A percentile compares a stretch with the other conserved stretches of the same genome.
phyloP scores from a whole-genome alignment of 2,888 invertebrate genomes.

The Homarus gammarus region DNA sequence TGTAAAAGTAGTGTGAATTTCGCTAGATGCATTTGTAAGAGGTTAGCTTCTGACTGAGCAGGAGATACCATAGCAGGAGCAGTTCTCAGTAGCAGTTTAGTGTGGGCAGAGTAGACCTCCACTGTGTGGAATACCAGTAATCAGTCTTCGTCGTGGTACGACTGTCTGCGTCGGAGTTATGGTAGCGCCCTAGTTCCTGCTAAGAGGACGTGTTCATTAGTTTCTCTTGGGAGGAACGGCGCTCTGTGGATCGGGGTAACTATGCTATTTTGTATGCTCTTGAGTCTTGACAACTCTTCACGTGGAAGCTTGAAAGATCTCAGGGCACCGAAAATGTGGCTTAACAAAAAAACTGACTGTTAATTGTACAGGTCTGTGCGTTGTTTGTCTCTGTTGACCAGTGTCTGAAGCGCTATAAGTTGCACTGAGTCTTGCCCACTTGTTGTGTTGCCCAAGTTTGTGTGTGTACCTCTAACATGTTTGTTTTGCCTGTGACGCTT shows the following conservation, averaged over 20 bases:
- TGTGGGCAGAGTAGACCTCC: conserved; percentile 57
- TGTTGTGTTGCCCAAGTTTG: conserved; percentile 60
- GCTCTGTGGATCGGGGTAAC: conserved; percentile 72
- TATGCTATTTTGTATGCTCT: conserved; percentile 72
- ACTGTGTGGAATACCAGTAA: conserved; percentile 67
- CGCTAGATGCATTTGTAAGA: conserved; percentile 67
- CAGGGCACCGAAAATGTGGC: conserved; percentile 73
- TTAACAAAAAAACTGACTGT: conserved; percentile 66
- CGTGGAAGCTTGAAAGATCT: conserved; percentile 74
- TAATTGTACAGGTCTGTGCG: conserved; percentile 69
- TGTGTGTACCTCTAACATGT: conserved; percentile 53
- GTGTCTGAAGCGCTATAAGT: conserved; percentile 57
- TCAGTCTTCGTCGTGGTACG: conserved; percentile 33
- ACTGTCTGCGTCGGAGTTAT: conserved; percentile 21
- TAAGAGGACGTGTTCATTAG: conserved; percentile 39
- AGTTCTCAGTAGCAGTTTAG: conserved; percentile 68
- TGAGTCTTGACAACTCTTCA: conserved; percentile 73
- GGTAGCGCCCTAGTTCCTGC: conserved; percentile 53
- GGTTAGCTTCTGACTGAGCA: conserved; percentile 64
- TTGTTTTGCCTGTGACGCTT: conserved; percentile 60
- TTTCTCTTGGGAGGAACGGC: conserved; percentile 64
- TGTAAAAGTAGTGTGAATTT: conserved; percentile 58
- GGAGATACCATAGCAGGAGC: conserved; percentile 53
- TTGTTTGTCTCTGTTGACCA: conserved; percentile 67
- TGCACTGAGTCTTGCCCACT: conserved; percentile 55